Base-by-base conservation (phyloP, 2,888 invertebrate species). In the Eupithecia tripunctaria region DNA sequence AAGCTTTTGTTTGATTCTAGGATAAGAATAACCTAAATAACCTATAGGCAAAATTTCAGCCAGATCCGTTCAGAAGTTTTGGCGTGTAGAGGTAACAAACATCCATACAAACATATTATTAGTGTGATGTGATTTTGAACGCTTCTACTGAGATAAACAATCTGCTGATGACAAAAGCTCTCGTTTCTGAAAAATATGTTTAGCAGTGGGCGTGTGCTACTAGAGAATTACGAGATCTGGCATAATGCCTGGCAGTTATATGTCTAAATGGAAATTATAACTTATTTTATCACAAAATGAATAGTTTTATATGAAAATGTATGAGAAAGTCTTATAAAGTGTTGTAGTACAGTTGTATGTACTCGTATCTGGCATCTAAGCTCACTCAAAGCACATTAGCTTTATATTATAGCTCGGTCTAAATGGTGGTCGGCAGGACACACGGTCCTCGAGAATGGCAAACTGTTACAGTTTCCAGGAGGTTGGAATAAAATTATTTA, bases 331-430 rank as follows among this genome's bases (percentile, higher is more conserved):
- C 21, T 2, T 8, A n/a, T n/a, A 25, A 14, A 25, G 5, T 3
- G 2, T n/a, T 51, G 21, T 51, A 0, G 21, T 10, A 21, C 18
- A 51, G 56, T 25, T 56, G 56, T 56, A 14, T 25, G 1, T n/a
- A n/a, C n/a, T n/a, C n/a, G n/a, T 25, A 1, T 65, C 62, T 43
- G 84, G 87, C 88, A 87, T 85, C 85, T 89, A 89, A 91, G 88
- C 90, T 88, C 83, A 91, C 91, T 92, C 91, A 88, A 83, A 76
- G 83, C 82, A 91, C 91, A 91, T 92, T 91, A 92, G 90, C 89
- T 87, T 85, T 85, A 86, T 82, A n/a, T 36, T 90, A 91, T 91
- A 89, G 88, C 85, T 88, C 82, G 80, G 86, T 88, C 88, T 85
- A 89, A 89, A 92, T 91, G 72, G 88, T 84, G 80, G 79, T 81